Evolutionary conservation across 2,888 invertebrate species (phyloP), one percentile per base, ranked within the genome.

Genomic region (Ichneumon xanthorius): DNA sequence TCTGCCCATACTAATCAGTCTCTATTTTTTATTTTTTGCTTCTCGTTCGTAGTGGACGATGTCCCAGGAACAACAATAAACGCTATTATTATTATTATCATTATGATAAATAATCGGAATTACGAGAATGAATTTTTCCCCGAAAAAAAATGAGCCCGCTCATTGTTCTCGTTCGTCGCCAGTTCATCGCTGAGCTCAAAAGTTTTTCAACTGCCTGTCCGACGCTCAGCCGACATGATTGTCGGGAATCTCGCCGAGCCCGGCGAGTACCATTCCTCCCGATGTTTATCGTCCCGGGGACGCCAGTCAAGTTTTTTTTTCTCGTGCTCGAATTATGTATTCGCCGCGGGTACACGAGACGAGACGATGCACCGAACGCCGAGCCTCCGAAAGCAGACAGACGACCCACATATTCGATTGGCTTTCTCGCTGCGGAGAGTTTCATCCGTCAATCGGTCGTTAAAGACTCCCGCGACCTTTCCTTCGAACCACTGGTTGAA

Each of bases 371-470:
- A n/a, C 11, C 26, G 53, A 81, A 78, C 63, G 19, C 58, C 19
- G 50, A 71, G 30, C 71, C 55, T 45, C 65, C 48, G 82, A 82
- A 72, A 65, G 71, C 53, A 72, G 72, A 73, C 71, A 14, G 68
- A 37, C 78, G 85, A 85, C 78, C 85, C 73, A 81, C 81, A 81
- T 81, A 55, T 55, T 68, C 55, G 75, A 79, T 79, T 75, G 78
- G 70, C 85, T 81, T 82, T 85, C 82, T 79, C 85, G 26, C 33
- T 45, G 63, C 37, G 1, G 26, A 9, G 37, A 26, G 37, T 65
- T 19, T 67, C 75, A 65, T 50, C 26, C 63, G 45, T 70, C 72
- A 78, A 82, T 79, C 82, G 33, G 79, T 82, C 79, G 75, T 70
- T 58, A 48, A 19, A 48, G n/a, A 37, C 33, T 16, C 26, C 9